Evolutionary conservation across 2,888 invertebrate species (phyloP).

Genomic region (Dione vanillae): DNA sequence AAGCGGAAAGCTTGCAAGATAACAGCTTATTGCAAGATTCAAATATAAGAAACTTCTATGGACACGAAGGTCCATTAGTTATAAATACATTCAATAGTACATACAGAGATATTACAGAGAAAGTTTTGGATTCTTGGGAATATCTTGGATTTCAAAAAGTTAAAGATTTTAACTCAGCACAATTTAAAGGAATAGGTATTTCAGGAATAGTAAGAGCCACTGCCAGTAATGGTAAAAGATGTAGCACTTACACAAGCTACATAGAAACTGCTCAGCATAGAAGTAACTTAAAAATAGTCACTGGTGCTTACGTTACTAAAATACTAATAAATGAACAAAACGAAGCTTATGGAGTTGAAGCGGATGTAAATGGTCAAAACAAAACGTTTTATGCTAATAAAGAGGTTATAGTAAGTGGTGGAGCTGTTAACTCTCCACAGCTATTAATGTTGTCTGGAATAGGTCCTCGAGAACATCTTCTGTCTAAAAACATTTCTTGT

Average conservation of each 20-base stretch:
- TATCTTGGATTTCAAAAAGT: slow-evolving; percentile 71
- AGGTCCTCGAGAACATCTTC: slow-evolving; percentile 70
- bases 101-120: slow-evolving; percentile 57
- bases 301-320: slow-evolving; percentile 76
- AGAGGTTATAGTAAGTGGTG: slow-evolving; percentile 79
- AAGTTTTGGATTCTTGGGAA: slow-evolving; percentile 66
- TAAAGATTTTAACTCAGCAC: slow-evolving; percentile 70
- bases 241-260: slow-evolving; percentile 79
- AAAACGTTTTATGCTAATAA: slow-evolving; percentile 56
- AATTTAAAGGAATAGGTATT: slow-evolving; percentile 61
- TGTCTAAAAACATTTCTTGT: slow-evolving; percentile 62
- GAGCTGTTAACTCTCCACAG: slow-evolving; percentile 78
- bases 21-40: slow-evolving; percentile 51
- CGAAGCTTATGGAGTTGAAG: slow-evolving; percentile 69
- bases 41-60: slow-evolving; percentile 59
- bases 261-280: slow-evolving; percentile 49
- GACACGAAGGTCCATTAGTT: slow-evolving; percentile 71
- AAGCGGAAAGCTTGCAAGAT: slow-evolving; percentile 78
- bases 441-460: slow-evolving; percentile 81
- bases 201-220: slow-evolving; percentile 76
- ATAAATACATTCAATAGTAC: slow-evolving; percentile 75
- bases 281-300: slow-evolving; percentile 67
- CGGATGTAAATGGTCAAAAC: slow-evolving; percentile 53
- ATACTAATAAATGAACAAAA: slow-evolving; percentile 74
- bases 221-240: slow-evolving; percentile 73